These are phyloP conservation scores for Drosophila pandora DNA, from an alignment of 1,140 invertebrate species.

Conservation along the genomic window DNA sequence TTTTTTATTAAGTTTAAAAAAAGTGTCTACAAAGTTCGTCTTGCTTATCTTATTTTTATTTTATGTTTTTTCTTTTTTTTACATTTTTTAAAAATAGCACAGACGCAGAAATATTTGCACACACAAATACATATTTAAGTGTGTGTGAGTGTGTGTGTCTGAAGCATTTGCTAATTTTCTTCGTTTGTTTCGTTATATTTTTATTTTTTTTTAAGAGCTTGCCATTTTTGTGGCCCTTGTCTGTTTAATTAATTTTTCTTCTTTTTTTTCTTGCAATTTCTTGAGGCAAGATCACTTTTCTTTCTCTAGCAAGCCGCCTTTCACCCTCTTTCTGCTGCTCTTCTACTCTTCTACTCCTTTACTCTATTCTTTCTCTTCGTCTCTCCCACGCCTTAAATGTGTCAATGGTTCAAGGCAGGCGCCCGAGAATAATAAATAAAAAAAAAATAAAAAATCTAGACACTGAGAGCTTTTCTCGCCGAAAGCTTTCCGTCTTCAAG, in stretches of 20 bases:
- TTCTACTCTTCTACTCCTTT: not conserved
- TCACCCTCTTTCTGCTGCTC: slow-evolving; percentile 7
- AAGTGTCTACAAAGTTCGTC: not conserved
- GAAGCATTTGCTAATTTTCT: slow-evolving; percentile 54
- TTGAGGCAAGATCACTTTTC: slow-evolving; percentile 20
- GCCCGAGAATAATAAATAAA: slow-evolving; percentile 29
- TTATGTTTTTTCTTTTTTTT: slow-evolving; percentile 27
- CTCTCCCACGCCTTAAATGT: slow-evolving; percentile 61
- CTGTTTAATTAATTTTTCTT: slow-evolving; percentile 4
- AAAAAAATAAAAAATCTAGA: slow-evolving; percentile 7
- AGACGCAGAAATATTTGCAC: slow-evolving; percentile 78
- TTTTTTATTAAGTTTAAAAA: slow-evolving; percentile 10
- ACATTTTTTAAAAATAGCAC: slow-evolving; percentile 72
- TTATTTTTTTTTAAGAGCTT: not conserved
- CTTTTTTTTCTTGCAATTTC: slow-evolving; percentile 17
- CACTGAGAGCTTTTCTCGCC: slow-evolving; percentile 15
- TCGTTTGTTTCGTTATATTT: slow-evolving; percentile 34
- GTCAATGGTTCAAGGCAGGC: slow-evolving; percentile 76
- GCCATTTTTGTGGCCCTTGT: slow-evolving; percentile 28
- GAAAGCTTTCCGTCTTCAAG: slow-evolving; percentile 10
- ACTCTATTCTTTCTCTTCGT: slow-evolving; percentile 1
- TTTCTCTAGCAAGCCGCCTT: slow-evolving; percentile 22
- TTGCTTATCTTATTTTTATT: slow-evolving; percentile 18
- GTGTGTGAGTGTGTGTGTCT: not conserved
- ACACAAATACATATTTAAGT: slow-evolving; percentile 35